Conservation (phyloP, 2,113 vertebrate species). For the Calyptomena viridis region DNA sequence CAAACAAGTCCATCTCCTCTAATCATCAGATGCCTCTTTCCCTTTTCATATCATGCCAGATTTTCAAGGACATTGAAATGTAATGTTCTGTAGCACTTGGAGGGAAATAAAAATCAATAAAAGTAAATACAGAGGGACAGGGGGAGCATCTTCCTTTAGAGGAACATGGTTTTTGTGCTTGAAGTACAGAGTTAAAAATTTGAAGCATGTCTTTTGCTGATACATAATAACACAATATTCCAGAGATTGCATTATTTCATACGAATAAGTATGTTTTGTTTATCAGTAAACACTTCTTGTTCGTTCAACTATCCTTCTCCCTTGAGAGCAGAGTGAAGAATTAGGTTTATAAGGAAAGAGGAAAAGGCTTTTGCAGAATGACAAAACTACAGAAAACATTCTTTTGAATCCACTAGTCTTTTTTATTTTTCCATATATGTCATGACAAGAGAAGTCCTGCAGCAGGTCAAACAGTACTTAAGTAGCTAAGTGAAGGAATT, state of each 20-base stretch:
- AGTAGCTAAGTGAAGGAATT: slow-evolving; percentile 43
- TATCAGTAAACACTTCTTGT: slow-evolving; percentile 61
- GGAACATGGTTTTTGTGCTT: neutral
- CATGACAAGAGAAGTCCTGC: slow-evolving; percentile 23
- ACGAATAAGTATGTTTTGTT: slow-evolving; percentile 64
- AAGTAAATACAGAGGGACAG: neutral
- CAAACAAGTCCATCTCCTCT: neutral
- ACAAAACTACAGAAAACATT: neutral
- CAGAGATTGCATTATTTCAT: slow-evolving; percentile 44
- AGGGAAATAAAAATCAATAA: neutral
- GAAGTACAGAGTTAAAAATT: slow-evolving; percentile 24
- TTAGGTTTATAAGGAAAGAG: slow-evolving; percentile 18
- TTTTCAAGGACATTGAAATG: slow-evolving; percentile 3
- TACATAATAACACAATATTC: neutral
- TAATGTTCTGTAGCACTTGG: neutral
- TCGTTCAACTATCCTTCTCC: slow-evolving; percentile 40
- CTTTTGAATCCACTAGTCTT: neutral
- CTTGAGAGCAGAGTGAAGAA: slow-evolving; percentile 32
- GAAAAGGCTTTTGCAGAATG: slow-evolving; percentile 36
- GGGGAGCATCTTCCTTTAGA: neutral
- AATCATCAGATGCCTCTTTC: neutral
- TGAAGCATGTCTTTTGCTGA: slow-evolving; percentile 12
- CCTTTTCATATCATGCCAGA: neutral
- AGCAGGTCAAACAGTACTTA: slow-evolving; percentile 27
- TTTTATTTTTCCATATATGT: neutral